phyloP scores from a whole-genome alignment of 2,113 vertebrate species.

The Alouatta palliata region DNA sequence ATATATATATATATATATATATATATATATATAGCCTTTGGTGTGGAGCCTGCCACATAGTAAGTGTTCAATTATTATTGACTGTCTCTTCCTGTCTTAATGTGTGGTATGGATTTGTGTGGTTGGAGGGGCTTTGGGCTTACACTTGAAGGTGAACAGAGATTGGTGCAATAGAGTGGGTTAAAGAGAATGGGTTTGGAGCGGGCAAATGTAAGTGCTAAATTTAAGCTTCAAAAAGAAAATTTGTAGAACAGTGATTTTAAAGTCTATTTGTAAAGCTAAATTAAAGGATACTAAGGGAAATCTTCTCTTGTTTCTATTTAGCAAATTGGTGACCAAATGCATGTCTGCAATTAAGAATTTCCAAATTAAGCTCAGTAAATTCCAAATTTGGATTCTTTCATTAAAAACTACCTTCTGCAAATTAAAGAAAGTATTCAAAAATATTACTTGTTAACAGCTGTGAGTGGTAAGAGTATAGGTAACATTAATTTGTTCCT shows the following conservation, averaged over 20 bases:
- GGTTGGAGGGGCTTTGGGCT: neutral
- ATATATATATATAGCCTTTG: neutral
- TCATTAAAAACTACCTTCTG: conserved; percentile 7
- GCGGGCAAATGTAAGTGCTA: neutral
- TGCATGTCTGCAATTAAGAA: neutral
- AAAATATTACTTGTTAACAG: neutral
- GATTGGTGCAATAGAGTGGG: neutral
- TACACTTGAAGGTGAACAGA: neutral
- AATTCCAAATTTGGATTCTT: conserved; percentile 4
- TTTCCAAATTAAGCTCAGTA: neutral
- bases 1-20: neutral
- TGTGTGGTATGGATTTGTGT: neutral
- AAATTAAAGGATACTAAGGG: neutral
- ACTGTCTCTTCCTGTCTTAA: neutral
- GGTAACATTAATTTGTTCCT: neutral
- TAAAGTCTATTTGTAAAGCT: neutral
- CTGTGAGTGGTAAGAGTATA: neutral
- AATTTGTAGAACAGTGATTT: neutral
- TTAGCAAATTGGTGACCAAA: neutral
- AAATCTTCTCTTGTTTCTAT: neutral
- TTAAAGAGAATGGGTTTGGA: neutral
- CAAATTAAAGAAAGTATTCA: conserved; percentile 14
- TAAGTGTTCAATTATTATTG: neutral
- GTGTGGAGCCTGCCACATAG: neutral
- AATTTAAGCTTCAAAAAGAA: conserved; percentile 34